phyloP scores from a whole-genome alignment of 2,113 vertebrate species.

The Corythaixoides concolor region DNA sequence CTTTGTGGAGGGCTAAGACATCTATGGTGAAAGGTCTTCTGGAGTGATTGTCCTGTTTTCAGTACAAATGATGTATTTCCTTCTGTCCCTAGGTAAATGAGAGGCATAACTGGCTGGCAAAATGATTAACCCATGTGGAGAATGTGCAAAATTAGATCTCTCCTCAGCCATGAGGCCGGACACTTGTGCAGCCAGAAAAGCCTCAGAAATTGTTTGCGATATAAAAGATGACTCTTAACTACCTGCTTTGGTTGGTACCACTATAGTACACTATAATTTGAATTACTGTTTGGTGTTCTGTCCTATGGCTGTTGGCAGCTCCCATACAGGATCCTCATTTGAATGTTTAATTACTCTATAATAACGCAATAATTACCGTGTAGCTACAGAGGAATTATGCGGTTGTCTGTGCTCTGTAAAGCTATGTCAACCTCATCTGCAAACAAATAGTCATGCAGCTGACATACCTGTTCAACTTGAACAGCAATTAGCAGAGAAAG shows the following conservation, averaged over 20 bases:
- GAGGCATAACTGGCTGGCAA: not conserved
- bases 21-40: not conserved
- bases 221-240: not conserved
- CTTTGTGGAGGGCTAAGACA: not conserved
- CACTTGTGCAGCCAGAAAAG: not conserved
- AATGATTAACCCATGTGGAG: not conserved
- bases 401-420: not conserved
- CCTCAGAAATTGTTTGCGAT: not conserved
- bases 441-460: constrained; percentile 47
- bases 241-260: not conserved
- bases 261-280: not conserved
- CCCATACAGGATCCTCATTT: constrained; percentile 16
- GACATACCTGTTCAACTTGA: constrained; percentile 56
- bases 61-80: not conserved
- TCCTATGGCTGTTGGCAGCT: constrained; percentile 25
- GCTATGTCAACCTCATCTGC: constrained; percentile 37
- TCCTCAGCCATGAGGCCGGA: not conserved
- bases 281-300: not conserved
- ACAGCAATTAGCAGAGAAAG: constrained; percentile 22
- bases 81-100: not conserved
- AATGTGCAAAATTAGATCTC: not conserved
- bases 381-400: constrained; percentile 29
- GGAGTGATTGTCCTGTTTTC: not conserved
- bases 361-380: constrained; percentile 61
- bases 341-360: constrained; percentile 65